Base-by-base conservation (phyloP, 2,113 vertebrate species). In the Strix uralensis region DNA sequence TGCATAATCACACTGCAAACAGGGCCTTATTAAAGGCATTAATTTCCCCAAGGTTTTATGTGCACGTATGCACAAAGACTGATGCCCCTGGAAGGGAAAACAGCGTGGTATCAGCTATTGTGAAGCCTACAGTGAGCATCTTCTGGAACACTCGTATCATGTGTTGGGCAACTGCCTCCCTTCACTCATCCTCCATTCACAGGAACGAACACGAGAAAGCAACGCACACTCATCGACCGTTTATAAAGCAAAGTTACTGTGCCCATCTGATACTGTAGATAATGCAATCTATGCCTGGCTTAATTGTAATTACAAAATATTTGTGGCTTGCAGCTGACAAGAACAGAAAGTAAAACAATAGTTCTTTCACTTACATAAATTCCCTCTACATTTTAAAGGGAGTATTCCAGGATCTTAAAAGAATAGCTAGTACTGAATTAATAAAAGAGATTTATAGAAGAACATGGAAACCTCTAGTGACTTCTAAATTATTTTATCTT, bases 321-420 rank as follows among this genome's bases (percentile, higher is more conserved):
- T 79, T 86, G 80, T 78, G 90, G 63, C 91, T 87, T 12, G 77
- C 72, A 89, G 88, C 92, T 87, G 87, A 86, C 72, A 92, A 77
- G 85, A 81, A 57, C 2, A 6, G 91, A 95, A 96, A 94, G 72
- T 32, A 69, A 69, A 93, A 97, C 94, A 96, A 96, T 67, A 22
- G 69, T 13, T 91, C 87, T 73, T 91, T 65, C 81, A 34, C 81
- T 94, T 59, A 23, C 77, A 70, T 16, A 21, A 92, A 83, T 82
- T 46, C 62, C 87, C 54, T 42, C 74, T 30, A 22, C 29, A 15
- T 69, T 84, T 83, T 55, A 54, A 80, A 88, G 55, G 65, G 52
- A 81, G 61, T 25, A 36, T 78, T 58, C 80, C 75, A 86, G 83
- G 69, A 84, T 38, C 75, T 81, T 29, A 18, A 23, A 84, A 92